Evolutionary conservation across 2,113 vertebrate genomes (phyloP).

Genomic region (Climacteris rufus): DNA sequence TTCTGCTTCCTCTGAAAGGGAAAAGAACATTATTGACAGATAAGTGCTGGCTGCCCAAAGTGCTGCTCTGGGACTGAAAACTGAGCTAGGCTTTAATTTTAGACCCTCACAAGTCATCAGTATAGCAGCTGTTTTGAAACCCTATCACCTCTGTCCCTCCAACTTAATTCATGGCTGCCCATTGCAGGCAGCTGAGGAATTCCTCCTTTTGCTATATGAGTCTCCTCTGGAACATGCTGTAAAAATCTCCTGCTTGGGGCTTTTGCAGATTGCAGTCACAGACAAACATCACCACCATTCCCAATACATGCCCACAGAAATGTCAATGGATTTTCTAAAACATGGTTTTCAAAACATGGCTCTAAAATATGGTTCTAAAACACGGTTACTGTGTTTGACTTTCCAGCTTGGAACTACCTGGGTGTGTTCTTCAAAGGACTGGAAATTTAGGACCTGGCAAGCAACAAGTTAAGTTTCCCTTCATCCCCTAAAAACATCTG

Average conservation of each 20-base stretch:
- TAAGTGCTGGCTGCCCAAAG: not conserved
- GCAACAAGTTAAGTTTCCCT: not conserved
- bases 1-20: not conserved
- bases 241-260: not conserved
- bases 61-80: not conserved
- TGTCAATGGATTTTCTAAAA: not conserved
- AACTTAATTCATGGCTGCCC: not conserved
- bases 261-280: not conserved
- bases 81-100: conserved; percentile 39
- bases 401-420: not conserved
- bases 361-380: not conserved
- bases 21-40: not conserved
- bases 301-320: not conserved
- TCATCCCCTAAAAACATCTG: not conserved
- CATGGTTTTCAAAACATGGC: fast-evolving
- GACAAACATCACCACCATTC: not conserved
- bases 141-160: not conserved
- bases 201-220: not conserved
- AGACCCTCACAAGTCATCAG: not conserved
- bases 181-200: conserved; percentile 37
- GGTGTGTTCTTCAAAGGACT: not conserved
- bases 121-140: conserved; percentile 57
- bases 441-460: not conserved
- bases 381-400: not conserved
- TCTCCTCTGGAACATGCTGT: not conserved